Evolutionary conservation across 2,888 invertebrate genomes (phyloP).

Genomic region (Strigamia transsilvanica): DNA sequence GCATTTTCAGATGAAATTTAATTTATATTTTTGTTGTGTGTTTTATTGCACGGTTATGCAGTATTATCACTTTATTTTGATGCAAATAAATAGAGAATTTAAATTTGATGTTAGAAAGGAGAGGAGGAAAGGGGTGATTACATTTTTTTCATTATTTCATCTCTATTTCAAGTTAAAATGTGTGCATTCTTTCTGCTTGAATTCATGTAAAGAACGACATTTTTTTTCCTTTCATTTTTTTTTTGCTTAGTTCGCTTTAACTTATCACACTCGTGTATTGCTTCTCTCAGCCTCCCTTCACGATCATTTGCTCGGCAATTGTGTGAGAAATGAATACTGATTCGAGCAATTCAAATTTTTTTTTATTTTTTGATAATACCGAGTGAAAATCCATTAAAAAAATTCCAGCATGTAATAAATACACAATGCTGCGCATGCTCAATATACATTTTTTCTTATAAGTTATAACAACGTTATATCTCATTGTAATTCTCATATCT

Average conservation of each 20-base stretch:
- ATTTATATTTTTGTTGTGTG: too few species aligned
- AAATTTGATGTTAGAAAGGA: not conserved
- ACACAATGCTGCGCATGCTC: slow-evolving; percentile 20
- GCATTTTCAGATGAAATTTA: too few species aligned
- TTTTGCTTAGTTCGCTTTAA: slow-evolving; percentile 47
- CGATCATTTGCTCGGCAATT: slow-evolving; percentile 49
- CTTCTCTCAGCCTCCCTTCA: slow-evolving; percentile 49
- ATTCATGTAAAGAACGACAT: slow-evolving; percentile 44
- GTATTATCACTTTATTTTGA: not conserved
- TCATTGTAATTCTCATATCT: not conserved
- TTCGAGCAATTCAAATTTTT: slow-evolving; percentile 42
- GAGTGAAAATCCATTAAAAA: slow-evolving; percentile 32
- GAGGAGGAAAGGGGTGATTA: slow-evolving; percentile 2
- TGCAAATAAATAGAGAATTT: not conserved
- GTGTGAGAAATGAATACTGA: slow-evolving; percentile 49
- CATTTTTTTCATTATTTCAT: slow-evolving; percentile 28
- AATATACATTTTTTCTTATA: not conserved
- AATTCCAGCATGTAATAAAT: slow-evolving; percentile 34
- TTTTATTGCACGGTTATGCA: too few species aligned
- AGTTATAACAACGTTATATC: not conserved
- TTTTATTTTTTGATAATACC: slow-evolving; percentile 31
- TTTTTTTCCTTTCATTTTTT: slow-evolving; percentile 2
- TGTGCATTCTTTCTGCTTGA: slow-evolving; percentile 45
- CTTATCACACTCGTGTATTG: slow-evolving; percentile 49
- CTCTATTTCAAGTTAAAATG: slow-evolving; percentile 11